Evolutionary conservation across 2,888 invertebrate species (phyloP).

Genomic region (Balanococcus diminutus): DNA sequence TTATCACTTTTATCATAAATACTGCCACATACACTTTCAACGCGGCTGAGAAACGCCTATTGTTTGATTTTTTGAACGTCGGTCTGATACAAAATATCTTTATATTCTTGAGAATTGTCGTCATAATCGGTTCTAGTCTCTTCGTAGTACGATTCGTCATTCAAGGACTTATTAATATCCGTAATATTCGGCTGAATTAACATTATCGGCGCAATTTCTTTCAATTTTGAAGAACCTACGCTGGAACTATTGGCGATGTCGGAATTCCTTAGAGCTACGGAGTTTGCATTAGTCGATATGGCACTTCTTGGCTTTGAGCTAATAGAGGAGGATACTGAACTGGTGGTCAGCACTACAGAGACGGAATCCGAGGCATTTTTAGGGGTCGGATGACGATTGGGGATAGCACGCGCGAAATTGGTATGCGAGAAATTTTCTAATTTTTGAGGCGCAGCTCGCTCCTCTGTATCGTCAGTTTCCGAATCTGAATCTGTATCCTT

Average conservation of each 20-base stretch:
- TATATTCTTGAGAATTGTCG: conserved; percentile 48
- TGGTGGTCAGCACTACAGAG: conserved; percentile 37
- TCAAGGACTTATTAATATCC: conserved; percentile 42
- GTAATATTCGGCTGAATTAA: conserved; percentile 35
- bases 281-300: conserved; percentile 39
- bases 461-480: background rate
- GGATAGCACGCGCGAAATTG: conserved; percentile 51
- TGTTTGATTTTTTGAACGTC: conserved; percentile 51
- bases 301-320: conserved; percentile 53
- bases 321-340: conserved; percentile 48
- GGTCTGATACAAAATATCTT: conserved; percentile 43
- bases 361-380: conserved; percentile 43
- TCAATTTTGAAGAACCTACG: background rate
- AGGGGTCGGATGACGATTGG: background rate
- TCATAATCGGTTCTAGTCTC: conserved; percentile 45
- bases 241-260: background rate
- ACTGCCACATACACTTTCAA: conserved; percentile 18
- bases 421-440: conserved; percentile 43
- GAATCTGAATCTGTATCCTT: background rate
- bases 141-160: conserved; percentile 37
- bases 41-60: background rate
- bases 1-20: background rate
- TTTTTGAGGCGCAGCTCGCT: background rate
- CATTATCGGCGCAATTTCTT: background rate
- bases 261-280: background rate